phyloP scores from a whole-genome alignment of 2,113 vertebrate species.

The Indri indri region DNA sequence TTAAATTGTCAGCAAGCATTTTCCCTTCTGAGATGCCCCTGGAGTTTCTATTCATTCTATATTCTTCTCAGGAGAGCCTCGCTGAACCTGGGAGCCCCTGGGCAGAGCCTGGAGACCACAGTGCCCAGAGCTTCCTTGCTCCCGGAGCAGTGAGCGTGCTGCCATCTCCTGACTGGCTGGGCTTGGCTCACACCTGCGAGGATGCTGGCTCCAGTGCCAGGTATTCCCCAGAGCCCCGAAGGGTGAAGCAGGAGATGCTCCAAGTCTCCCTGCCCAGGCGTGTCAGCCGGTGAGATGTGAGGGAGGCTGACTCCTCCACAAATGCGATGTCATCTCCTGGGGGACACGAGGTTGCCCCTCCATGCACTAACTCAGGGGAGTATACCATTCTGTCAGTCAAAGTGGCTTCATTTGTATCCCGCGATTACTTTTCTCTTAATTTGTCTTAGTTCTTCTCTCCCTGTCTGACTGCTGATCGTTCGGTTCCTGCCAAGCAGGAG shows the following conservation, averaged over 20 bases:
- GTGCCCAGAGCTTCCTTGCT: neutral
- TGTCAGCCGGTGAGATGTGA: neutral
- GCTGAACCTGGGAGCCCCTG: neutral
- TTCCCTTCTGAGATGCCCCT: neutral
- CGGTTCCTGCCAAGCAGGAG: neutral
- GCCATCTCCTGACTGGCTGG: neutral
- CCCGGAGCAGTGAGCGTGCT: neutral
- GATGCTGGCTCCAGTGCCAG: neutral
- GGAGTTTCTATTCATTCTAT: neutral
- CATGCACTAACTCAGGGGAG: neutral
- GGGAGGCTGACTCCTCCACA: neutral
- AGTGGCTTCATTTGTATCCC: neutral
- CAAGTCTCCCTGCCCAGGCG: neutral
- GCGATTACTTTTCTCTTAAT: neutral
- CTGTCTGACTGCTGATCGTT: neutral
- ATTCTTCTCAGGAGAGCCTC: neutral
- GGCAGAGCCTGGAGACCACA: neutral
- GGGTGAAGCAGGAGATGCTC: neutral
- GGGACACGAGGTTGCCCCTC: neutral
- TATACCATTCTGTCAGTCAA: neutral
- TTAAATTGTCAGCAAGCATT: neutral
- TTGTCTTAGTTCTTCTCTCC: neutral
- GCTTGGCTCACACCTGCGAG: no score
- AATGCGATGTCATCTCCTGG: neutral
- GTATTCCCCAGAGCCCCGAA: neutral